phyloP scores from a whole-genome alignment of 1,140 invertebrate species.

The Drosophila quadrilineata region DNA sequence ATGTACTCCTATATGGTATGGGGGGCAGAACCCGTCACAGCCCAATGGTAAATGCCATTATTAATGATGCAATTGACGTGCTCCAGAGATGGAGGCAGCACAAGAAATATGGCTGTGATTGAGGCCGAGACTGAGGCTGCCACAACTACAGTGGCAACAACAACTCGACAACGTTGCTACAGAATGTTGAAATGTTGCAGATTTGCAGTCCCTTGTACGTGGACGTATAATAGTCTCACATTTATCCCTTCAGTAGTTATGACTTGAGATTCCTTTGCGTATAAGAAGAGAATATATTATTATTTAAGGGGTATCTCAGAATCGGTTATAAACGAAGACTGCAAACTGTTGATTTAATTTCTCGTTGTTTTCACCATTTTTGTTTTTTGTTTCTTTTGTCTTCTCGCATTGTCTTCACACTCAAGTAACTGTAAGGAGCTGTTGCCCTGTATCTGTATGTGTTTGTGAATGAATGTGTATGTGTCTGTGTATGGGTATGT shows the following conservation, averaged over 20 bases:
- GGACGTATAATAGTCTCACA: background rate
- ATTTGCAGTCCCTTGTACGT: constrained; percentile 6
- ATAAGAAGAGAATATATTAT: too few relatives aligned
- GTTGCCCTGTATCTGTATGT: background rate
- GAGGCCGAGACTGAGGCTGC: constrained; percentile 1
- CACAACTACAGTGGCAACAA: background rate
- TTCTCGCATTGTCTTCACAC: constrained; percentile 3
- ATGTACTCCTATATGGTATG: constrained; percentile 49
- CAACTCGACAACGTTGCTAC: constrained; percentile 11
- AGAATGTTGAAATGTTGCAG: constrained; percentile 14
- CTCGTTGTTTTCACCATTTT: background rate
- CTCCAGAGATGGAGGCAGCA: constrained; percentile 8
- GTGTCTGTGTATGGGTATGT: background rate
- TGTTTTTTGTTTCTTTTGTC: background rate
- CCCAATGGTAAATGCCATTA: constrained; percentile 55
- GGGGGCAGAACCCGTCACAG: constrained; percentile 7
- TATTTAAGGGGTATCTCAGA: too few relatives aligned
- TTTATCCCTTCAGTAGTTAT: background rate
- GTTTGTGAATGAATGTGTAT: background rate
- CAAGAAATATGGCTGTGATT: constrained; percentile 28
- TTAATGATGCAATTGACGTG: constrained; percentile 73
- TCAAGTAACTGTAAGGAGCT: constrained; percentile 8
- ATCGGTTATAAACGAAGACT: too few relatives aligned
- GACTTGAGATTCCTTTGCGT: too few relatives aligned
- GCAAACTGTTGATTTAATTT: background rate